Conservation (phyloP, 2,797 vertebrate genomes). For the Sebastes hubbsi region DNA sequence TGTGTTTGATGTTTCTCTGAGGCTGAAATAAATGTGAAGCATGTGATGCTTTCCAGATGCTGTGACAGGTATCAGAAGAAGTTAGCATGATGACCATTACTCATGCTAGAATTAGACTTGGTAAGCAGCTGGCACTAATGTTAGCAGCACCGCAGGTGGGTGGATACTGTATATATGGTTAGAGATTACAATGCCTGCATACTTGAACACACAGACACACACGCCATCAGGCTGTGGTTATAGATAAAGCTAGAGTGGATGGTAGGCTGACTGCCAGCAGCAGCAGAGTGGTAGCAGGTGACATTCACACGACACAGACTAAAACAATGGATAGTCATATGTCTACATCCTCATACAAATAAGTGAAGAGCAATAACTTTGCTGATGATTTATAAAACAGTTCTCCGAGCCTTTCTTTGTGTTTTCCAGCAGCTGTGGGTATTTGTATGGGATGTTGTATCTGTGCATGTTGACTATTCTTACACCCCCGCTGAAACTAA, state of each 20-base stretch:
- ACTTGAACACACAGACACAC: neutral
- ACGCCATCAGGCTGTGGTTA: conserved; percentile 21
- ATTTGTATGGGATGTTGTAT: neutral
- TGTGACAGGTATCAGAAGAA: conserved; percentile 48
- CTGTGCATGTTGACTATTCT: neutral
- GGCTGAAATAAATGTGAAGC: neutral
- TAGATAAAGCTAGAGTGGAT: conserved; percentile 53
- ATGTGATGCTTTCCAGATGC: conserved; percentile 31
- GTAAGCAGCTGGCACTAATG: conserved; percentile 35
- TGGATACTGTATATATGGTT: neutral
- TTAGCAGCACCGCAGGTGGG: conserved; percentile 18
- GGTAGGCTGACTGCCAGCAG: conserved; percentile 34
- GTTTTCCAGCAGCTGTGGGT: neutral
- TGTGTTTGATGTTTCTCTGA: conserved; percentile 22
- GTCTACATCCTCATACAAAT: neutral
- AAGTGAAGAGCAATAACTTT: neutral
- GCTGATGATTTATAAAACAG: neutral
- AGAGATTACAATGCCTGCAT: neutral
- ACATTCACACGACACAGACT: conserved; percentile 24
- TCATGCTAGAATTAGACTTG: conserved; percentile 48
- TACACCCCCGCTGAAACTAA: conserved; percentile 3
- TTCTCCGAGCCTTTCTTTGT: neutral
- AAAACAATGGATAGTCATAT: neutral
- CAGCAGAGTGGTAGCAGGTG: conserved; percentile 2
- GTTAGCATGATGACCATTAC: conserved; percentile 41